phyloP scores from a whole-genome alignment of 2,113 vertebrate species.

The Atherinomorus stipes region DNA sequence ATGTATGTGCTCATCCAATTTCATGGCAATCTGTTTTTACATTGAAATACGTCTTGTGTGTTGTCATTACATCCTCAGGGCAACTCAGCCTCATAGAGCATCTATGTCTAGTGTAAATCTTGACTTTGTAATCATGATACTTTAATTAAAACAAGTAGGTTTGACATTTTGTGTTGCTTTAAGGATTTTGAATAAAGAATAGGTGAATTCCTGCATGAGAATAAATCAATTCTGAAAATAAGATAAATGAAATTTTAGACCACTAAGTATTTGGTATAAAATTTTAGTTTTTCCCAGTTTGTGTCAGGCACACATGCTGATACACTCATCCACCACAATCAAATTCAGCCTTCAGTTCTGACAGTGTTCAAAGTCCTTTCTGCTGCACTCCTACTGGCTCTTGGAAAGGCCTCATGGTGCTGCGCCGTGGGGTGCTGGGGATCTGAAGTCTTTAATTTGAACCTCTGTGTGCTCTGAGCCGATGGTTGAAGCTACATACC shows the following conservation, averaged over 20 bases:
- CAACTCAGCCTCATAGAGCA: neutral
- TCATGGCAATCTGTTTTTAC: slow-evolving; percentile 50
- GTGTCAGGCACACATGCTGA: neutral
- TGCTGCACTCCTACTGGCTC: slow-evolving; percentile 3
- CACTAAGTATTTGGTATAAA: neutral
- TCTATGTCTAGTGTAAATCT: neutral
- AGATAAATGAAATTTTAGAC: neutral
- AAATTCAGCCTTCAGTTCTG: slow-evolving; percentile 7
- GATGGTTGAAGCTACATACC: slow-evolving; percentile 2
- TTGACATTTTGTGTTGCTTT: neutral
- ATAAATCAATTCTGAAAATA: neutral
- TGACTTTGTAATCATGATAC: neutral
- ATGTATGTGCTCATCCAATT: slow-evolving; percentile 54
- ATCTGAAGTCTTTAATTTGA: slow-evolving; percentile 22
- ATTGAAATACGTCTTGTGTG: slow-evolving; percentile 17
- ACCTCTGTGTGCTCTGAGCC: slow-evolving; percentile 2
- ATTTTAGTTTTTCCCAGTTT: neutral
- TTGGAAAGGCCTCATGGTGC: neutral
- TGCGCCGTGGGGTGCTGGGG: neutral
- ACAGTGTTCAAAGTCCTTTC: slow-evolving; percentile 28
- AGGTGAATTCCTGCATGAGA: no score
- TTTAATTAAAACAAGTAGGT: neutral
- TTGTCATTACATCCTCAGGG: slow-evolving; percentile 23
- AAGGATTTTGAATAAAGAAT: neutral
- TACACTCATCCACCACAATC: neutral